Conservation (phyloP, 2,113 vertebrate genomes). For the Vidua chalybeata region DNA sequence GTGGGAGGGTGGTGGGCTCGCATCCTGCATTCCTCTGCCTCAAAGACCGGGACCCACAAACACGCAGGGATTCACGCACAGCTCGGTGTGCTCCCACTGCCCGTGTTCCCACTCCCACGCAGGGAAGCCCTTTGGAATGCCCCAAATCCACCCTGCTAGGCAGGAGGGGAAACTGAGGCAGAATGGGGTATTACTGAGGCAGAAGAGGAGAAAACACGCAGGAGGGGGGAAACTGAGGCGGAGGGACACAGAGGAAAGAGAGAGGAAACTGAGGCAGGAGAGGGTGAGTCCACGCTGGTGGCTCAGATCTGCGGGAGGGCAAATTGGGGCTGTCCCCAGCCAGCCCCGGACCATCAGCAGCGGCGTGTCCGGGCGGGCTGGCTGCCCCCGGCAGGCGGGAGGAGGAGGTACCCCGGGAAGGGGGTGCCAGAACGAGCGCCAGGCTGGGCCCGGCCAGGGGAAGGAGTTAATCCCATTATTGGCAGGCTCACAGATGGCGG, state of each 20-base stretch:
- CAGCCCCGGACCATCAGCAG: not conserved
- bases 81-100: not conserved
- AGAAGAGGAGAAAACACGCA: not conserved
- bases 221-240: not conserved
- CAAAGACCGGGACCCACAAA: not conserved
- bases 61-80: not conserved
- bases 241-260: not conserved
- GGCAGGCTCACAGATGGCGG: conserved; percentile 58
- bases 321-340: not conserved
- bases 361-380: not conserved
- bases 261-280: not conserved
- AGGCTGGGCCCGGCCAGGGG: not conserved
- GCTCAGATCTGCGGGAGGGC: not conserved
- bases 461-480: conserved; percentile 63
- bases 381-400: not conserved
- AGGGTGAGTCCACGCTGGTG: rapidly evolving
- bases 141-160: not conserved
- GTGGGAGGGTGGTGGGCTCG: no score
- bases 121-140: not conserved
- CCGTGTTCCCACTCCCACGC: not conserved
- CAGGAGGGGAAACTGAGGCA: not conserved
- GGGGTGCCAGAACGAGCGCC: not conserved
- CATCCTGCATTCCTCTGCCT: not conserved
- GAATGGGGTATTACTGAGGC: not conserved
- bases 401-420: not conserved